phyloP scores from a whole-genome alignment of 2,888 invertebrate species.

The Dione vanillae region DNA sequence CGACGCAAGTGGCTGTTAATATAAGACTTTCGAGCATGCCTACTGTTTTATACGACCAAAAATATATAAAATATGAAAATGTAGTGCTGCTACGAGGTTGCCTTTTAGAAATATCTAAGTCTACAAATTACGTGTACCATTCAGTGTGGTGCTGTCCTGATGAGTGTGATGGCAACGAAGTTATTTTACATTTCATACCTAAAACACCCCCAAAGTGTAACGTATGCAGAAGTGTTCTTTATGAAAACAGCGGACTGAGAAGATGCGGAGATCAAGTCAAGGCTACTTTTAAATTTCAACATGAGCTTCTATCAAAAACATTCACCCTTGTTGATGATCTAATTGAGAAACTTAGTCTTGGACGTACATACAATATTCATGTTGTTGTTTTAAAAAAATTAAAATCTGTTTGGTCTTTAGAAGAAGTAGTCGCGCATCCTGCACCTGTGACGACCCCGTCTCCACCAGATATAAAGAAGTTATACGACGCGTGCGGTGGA shows the following conservation, averaged over 20 bases:
- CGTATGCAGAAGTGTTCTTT: slow-evolving; percentile 66
- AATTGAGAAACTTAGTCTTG: slow-evolving; percentile 61
- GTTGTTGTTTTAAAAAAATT: slow-evolving; percentile 62
- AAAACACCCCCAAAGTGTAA: slow-evolving; percentile 70
- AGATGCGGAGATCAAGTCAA: slow-evolving; percentile 71
- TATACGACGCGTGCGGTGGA: slow-evolving; percentile 62
- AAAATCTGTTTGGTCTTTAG: slow-evolving; percentile 64
- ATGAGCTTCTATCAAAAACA: slow-evolving; percentile 54
- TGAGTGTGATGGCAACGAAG: slow-evolving; percentile 74
- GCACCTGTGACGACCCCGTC: slow-evolving; percentile 59
- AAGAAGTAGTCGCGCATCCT: slow-evolving; percentile 55
- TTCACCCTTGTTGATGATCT: slow-evolving; percentile 68
- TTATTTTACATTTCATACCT: slow-evolving; percentile 69
- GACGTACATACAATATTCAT: slow-evolving; percentile 59
- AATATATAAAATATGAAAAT: slow-evolving; percentile 56
- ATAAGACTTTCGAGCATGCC: slow-evolving; percentile 66
- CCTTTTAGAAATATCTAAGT: slow-evolving; percentile 64
- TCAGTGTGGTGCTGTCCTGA: slow-evolving; percentile 79
- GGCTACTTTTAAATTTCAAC: slow-evolving; percentile 61
- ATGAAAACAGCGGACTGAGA: slow-evolving; percentile 72
- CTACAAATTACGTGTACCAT: slow-evolving; percentile 67
- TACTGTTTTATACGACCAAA: slow-evolving; percentile 50
- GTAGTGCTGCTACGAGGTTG: slow-evolving; percentile 62
- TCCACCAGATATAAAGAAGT: slow-evolving; percentile 61
- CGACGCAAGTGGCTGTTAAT: slow-evolving; percentile 62